These are phyloP conservation scores for Pseudomyrmex dendroicus DNA, from an alignment of 1,140 invertebrate species.

Conservation along the genomic window DNA sequence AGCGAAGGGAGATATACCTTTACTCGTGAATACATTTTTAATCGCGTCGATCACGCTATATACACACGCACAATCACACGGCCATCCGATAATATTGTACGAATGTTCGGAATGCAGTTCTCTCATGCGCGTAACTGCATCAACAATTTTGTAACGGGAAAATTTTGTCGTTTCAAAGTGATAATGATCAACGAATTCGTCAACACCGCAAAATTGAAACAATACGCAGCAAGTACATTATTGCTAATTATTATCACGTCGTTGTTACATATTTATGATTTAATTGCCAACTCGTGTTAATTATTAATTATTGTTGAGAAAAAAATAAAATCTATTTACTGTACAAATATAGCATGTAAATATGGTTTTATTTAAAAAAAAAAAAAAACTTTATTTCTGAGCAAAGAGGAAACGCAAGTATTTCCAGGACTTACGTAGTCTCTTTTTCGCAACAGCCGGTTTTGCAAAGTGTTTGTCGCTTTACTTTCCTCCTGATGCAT, in stretches of 20 bases:
- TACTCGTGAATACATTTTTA: constrained; percentile 55
- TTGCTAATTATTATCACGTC: constrained; percentile 8
- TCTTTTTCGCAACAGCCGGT: neutral
- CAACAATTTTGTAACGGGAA: constrained; percentile 27
- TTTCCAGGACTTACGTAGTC: too few species aligned
- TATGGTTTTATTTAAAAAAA: neutral
- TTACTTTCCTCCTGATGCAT: constrained; percentile 3
- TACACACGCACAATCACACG: neutral
- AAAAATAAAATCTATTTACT: neutral
- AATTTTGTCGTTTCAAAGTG: constrained; percentile 17
- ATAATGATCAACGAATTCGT: constrained; percentile 20
- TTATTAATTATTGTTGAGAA: neutral
- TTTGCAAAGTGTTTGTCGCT: constrained; percentile 5
- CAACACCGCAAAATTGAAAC: neutral
- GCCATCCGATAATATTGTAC: constrained; percentile 30
- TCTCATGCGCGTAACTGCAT: constrained; percentile 23
- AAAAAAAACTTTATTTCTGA: too few species aligned
- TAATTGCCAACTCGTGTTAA: neutral
- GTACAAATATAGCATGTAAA: too few species aligned
- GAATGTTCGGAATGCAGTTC: constrained; percentile 21
- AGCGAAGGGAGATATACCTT: neutral
- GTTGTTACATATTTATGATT: neutral
- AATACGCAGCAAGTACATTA: neutral
- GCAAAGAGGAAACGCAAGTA: too few species aligned
- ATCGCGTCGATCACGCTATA: constrained; percentile 19